These are phyloP conservation scores for Athripsodes cinereus DNA, from an alignment of 2,888 invertebrate genomes.

Conservation along the genomic window DNA sequence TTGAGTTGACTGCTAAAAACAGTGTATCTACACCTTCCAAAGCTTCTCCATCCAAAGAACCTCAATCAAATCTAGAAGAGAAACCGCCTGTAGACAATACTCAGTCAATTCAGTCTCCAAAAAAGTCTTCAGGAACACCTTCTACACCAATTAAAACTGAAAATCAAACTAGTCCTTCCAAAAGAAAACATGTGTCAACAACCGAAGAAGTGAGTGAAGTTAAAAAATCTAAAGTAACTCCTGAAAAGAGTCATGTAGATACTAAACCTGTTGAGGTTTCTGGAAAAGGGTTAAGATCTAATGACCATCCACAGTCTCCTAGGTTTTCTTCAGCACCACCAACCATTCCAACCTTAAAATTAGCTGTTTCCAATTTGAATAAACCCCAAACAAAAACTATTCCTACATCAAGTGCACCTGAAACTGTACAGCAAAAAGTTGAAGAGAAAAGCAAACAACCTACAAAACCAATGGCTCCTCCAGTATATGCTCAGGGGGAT, in stretches of 20 bases:
- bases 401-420: background rate
- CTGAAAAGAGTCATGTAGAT: slow-evolving; percentile 14
- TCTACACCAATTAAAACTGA: background rate
- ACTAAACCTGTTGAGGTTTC: background rate
- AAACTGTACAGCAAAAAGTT: slow-evolving; percentile 3
- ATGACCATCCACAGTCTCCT: background rate
- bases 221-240: slow-evolving; percentile 19
- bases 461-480: background rate
- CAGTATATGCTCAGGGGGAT: background rate
- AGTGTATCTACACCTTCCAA: slow-evolving; percentile 27
- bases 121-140: background rate
- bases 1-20: slow-evolving; percentile 62
- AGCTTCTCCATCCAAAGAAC: slow-evolving; percentile 23
- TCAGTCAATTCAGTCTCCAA: background rate
- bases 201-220: slow-evolving; percentile 9
- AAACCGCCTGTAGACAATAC: background rate
- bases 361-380: background rate
- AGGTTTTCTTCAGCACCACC: slow-evolving; percentile 2
- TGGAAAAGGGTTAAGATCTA: slow-evolving; percentile 3
- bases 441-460: slow-evolving; percentile 9
- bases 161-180: slow-evolving; percentile 31
- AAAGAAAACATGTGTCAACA: slow-evolving; percentile 14
- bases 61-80: background rate
- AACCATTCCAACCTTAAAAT: background rate
- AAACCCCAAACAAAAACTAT: background rate